phyloP scores from a whole-genome alignment of 2,113 vertebrate species.

The Ciconia maguari region DNA sequence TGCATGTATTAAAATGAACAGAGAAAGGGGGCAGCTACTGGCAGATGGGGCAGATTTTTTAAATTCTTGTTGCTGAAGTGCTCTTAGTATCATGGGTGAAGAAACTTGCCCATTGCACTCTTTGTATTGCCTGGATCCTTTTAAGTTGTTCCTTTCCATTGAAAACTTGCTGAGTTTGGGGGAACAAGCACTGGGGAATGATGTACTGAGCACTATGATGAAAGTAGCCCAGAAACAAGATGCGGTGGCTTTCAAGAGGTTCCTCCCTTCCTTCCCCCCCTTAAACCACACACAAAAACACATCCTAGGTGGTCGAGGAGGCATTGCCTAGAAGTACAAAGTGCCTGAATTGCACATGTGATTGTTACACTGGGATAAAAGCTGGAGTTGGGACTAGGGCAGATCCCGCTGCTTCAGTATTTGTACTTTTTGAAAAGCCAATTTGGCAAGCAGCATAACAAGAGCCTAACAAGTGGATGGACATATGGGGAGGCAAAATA shows the following conservation, averaged over 20 bases:
- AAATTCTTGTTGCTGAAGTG: neutral
- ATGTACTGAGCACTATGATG: neutral
- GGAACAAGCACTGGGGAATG: neutral
- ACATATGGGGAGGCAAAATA: slow-evolving; percentile 81
- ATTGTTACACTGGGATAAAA: slow-evolving; percentile 50
- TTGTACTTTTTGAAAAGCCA: slow-evolving; percentile 74
- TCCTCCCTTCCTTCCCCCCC: neutral
- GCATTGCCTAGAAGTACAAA: slow-evolving; percentile 28
- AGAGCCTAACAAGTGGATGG: slow-evolving; percentile 77
- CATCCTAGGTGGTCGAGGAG: slow-evolving; percentile 52
- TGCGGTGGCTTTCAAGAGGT: neutral
- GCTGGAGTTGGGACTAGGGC: slow-evolving; percentile 40
- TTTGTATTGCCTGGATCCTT: neutral
- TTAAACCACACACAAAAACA: slow-evolving; percentile 35
- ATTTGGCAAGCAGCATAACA: slow-evolving; percentile 75
- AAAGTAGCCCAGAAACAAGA: neutral
- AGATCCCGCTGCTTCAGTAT: slow-evolving; percentile 55
- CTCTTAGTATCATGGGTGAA: neutral
- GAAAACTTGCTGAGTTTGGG: neutral
- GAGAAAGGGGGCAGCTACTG: neutral
- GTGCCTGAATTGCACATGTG: slow-evolving; percentile 32
- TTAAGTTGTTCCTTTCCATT: neutral
- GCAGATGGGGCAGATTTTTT: neutral
- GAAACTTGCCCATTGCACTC: neutral
- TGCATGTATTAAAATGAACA: neutral